phyloP scores from a whole-genome alignment of 2,888 invertebrate species.

The Lacanobia wlatinum region DNA sequence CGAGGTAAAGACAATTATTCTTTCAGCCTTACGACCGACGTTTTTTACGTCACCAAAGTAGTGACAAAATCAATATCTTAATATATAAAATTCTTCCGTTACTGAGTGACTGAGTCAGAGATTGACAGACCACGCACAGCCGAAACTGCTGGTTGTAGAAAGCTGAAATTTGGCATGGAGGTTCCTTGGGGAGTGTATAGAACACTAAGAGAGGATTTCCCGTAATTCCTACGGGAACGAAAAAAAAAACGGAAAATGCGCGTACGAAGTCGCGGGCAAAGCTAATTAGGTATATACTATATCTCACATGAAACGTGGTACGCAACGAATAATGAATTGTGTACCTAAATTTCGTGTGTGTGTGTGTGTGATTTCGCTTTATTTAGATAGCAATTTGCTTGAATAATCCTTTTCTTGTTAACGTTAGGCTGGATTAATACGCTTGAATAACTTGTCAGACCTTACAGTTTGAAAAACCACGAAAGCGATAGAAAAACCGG shows the following conservation, averaged over 20 bases:
- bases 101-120: too few species aligned
- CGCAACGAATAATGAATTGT: conserved; percentile 5
- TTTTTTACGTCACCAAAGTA: conserved; percentile 9
- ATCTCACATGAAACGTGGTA: conserved; percentile 14
- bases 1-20: conserved; percentile 58
- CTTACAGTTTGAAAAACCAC: neutral
- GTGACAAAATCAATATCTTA: conserved; percentile 11
- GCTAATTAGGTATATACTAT: neutral
- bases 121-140: too few species aligned
- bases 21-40: conserved; percentile 29
- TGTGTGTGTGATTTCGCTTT: neutral
- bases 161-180: too few species aligned
- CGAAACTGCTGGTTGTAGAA: too few species aligned
- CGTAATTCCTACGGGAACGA: too few species aligned
- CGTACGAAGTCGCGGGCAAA: too few species aligned
- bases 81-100: too few species aligned
- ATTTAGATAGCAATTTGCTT: conserved; percentile 2
- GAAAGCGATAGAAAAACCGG: neutral
- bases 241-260: too few species aligned
- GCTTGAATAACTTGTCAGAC: neutral
- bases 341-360: neutral
- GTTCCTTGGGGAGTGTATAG: too few species aligned
- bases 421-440: neutral
- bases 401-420: conserved; percentile 14
- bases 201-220: too few species aligned